Evolutionary conservation across 2,113 vertebrate species (phyloP).

Genomic region (Platycercus adscitus): DNA sequence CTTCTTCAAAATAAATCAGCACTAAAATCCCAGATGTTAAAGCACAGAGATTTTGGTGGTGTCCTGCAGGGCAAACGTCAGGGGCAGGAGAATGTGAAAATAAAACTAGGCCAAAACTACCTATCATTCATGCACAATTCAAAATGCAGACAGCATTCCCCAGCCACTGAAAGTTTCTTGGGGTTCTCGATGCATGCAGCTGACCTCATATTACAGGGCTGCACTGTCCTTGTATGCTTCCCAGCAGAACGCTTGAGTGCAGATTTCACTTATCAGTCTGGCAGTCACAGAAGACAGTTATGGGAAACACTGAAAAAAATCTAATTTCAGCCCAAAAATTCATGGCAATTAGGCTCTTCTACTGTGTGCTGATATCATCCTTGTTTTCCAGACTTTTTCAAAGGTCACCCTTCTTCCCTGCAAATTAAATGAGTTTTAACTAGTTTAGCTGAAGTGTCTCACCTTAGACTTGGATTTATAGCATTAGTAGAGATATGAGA

Average conservation of each 20-base stretch:
- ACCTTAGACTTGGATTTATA: neutral
- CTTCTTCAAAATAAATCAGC: neutral
- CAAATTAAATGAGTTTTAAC: neutral
- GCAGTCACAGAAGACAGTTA: neutral
- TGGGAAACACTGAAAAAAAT: neutral
- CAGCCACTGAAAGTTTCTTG: neutral
- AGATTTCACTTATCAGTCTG: neutral
- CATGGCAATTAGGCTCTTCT: neutral
- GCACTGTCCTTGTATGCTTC: fast-evolving
- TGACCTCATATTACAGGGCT: neutral
- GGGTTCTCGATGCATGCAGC: neutral
- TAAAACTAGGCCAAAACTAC: neutral
- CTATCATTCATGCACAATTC: neutral
- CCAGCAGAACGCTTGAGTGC: neutral
- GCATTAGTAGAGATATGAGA: neutral
- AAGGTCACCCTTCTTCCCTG: neutral
- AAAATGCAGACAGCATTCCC: neutral
- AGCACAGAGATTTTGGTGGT: neutral
- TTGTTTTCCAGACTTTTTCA: neutral
- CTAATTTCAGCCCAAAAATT: neutral
- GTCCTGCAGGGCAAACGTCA: neutral
- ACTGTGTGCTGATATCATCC: neutral
- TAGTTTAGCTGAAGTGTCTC: neutral
- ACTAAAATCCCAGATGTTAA: neutral
- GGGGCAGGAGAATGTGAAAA: neutral